Evolutionary conservation across 2,888 invertebrate species (phyloP).

Genomic region (Gastrophysa polygoni): DNA sequence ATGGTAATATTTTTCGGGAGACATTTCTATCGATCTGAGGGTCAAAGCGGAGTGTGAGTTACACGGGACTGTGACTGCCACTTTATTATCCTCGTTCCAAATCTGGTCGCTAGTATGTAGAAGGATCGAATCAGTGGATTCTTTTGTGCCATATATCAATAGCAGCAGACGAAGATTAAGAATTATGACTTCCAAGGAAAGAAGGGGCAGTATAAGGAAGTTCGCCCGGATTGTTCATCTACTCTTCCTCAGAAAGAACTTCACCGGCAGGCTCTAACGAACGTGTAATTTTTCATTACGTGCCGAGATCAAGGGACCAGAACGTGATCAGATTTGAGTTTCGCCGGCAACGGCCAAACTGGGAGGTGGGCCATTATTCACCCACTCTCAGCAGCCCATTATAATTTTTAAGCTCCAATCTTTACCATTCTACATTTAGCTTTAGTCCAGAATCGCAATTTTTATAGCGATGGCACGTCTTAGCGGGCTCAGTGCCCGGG

Average conservation of each 20-base stretch:
- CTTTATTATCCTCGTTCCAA: too few relatives aligned
- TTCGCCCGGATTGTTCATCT: neutral
- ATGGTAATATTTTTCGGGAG: too few relatives aligned
- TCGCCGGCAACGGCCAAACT: conserved; percentile 35
- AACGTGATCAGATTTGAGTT: conserved; percentile 61
- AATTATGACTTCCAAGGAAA: too few relatives aligned
- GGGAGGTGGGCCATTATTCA: conserved; percentile 54
- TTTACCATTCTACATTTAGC: conserved; percentile 75
- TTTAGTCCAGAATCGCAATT: conserved; percentile 74
- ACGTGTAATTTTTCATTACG: conserved; percentile 72
- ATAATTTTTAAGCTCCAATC: conserved; percentile 77
- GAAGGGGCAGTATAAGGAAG: neutral
- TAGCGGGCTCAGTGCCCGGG: conserved; percentile 61
- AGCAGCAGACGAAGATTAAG: too few relatives aligned
- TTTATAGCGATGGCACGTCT: conserved; percentile 74
- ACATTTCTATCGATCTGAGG: too few relatives aligned
- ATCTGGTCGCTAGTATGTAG: too few relatives aligned
- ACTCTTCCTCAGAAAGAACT: conserved; percentile 18
- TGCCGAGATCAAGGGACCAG: conserved; percentile 66
- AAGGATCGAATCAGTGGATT: too few relatives aligned
- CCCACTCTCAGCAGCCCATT: conserved; percentile 61
- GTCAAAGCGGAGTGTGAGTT: too few relatives aligned
- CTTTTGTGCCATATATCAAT: too few relatives aligned
- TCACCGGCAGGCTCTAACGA: conserved; percentile 40
- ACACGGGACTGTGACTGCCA: too few relatives aligned